These are phyloP conservation scores for Laspeyria flexula DNA, from an alignment of 2,888 invertebrate genomes.

Conservation along the genomic window DNA sequence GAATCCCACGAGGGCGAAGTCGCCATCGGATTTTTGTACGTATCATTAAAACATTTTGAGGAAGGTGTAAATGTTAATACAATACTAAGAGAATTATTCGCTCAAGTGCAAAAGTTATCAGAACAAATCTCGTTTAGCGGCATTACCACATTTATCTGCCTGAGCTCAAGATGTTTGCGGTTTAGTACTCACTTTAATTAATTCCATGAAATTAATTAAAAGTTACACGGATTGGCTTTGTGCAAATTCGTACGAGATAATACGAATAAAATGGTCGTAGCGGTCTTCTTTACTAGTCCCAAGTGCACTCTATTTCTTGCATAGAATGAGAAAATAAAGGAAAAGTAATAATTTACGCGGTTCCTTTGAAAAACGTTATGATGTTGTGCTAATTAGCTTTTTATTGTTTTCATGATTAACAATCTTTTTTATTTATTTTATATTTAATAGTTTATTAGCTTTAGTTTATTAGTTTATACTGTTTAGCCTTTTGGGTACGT, in stretches of 20 bases:
- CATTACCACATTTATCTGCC: constrained; percentile 41
- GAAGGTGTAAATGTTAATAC: no score
- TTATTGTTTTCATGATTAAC: not conserved
- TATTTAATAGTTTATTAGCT: no score
- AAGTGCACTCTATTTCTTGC: not conserved
- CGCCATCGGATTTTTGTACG: no score
- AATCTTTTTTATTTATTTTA: not conserved
- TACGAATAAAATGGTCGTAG: constrained; percentile 22
- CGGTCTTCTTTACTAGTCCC: constrained; percentile 20
- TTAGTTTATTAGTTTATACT: no score
- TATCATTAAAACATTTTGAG: no score
- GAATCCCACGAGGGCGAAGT: no score
- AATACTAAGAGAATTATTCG: not conserved
- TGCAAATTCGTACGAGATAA: constrained; percentile 21
- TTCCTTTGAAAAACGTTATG: not conserved
- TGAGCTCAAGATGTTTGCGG: constrained; percentile 39
- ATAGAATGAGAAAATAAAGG: not conserved
- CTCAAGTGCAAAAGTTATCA: constrained; percentile 9
- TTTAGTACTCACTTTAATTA: constrained; percentile 45
- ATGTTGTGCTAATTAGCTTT: not conserved
- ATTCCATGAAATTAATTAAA: constrained; percentile 55
- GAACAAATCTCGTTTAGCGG: constrained; percentile 22
- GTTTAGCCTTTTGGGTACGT: no score
- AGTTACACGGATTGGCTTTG: constrained; percentile 36
- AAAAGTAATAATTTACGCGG: not conserved